Evolutionary conservation across 2,797 vertebrate genomes (phyloP), one percentile per base, ranked within the genome.

Genomic region (Euthynnus affinis): DNA sequence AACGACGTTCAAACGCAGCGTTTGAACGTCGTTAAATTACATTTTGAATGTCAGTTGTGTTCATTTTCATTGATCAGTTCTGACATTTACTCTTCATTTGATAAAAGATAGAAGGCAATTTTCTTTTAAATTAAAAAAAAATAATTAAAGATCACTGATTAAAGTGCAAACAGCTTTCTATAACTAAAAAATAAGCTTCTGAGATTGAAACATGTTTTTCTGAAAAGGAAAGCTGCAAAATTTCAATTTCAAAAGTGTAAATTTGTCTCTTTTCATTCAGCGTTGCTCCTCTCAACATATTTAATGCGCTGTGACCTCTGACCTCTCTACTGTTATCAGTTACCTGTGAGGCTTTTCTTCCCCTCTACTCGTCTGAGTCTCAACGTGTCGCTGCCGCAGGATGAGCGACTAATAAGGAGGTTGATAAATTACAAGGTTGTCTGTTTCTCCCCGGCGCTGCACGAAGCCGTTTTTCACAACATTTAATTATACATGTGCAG

Each of bases 401-500:
- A 3, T 0, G 22, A 9, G 3, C 4, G 0, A 48, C 29, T 32
- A 32, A 32, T 32, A 32, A 32, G n/a, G 15, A 0, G 17, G 9
- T 2, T 48, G 48, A 12, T 59, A 65, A 82, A 79, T 73, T 10
- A 52, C 60, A 51, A 46, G 52, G 10, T 22, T 18, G 14, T 15
- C 9, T 34, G 20, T 29, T 48, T 23, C 55, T 48, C 10, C 5
- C 7, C 46, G 64, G 44, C 4, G 12, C 40, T 51, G 29, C 52
- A n/a, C 42, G 25, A 1, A 32, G 65, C 27, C 22, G 4, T 65
- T 49, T 58, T 13, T 70, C 42, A 48, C 42, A 65, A 15, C 40
- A 1, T 78, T 61, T 78, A 70, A 81, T 71, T 62, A 59, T 9
- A 25, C 0, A 15, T 29, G 52, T 29, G 42, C 23, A 14, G 56